Evolutionary conservation across 92 coral and sea anemone species (phyloP), one percentile per base, ranked within the genome.

Genomic region (Parazoanthus darwini): DNA sequence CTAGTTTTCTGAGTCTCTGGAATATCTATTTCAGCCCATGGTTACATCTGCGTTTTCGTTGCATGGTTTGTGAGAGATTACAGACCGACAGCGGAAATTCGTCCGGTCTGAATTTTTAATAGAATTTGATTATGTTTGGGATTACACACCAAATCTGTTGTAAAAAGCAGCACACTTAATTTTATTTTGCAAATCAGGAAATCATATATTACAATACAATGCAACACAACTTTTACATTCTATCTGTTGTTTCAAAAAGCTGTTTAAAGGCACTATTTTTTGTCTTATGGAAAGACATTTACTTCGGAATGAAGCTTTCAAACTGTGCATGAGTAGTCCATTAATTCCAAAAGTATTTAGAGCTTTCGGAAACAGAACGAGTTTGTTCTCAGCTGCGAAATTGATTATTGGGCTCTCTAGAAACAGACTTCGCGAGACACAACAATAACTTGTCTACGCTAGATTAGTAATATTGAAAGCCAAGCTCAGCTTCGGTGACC

Each of bases 1-100:
- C 79, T 76, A 76, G 80, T 23, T 76, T 74, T 76, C 26, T 5
- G 74, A 70, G 77, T 37, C 44, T 86, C 93, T 91, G 93, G 82
- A 54, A 80, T 89, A 91, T 91, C 93, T 85, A 85, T 91, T 89
- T 91, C 93, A 89, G 20, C 89, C 23, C 86, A 70, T 48, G 56
- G 11, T 54, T 85, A 85, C 93, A 91, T 81, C 87, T 91, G 93
- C 36, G 82, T 20, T 85, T 65, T 58, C 81, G 74, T 80, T 51
- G 70, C 70, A 63, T 36, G 71, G 58, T 74, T 89, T 78, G 82
- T 74, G 11, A 71, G 66, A 84, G 87, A 84, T 84, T 84, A 68
- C 65, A 22, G 65, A 8, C 44, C 15, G 66, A 50, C 25, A 48
- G 25, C 87, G 87, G 87, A 71, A 84, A 71, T 67, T 74, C 25